Evolutionary conservation across 2,888 invertebrate species (phyloP).

Genomic region (Pristionchus mayeri): DNA sequence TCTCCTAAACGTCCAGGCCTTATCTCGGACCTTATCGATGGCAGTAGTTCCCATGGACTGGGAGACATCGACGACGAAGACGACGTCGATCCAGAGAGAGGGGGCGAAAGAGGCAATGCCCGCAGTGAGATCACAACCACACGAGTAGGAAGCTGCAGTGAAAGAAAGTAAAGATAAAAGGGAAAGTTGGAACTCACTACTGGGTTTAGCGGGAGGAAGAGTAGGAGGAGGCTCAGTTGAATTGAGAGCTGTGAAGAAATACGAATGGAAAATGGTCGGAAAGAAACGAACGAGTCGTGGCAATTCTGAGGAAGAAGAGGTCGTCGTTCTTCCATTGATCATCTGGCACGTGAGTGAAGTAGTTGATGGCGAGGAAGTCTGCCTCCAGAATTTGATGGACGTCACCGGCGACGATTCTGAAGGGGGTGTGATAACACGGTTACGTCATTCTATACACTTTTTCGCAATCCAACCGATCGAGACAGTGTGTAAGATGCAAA

Average conservation of each 20-base stretch:
- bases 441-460: too few species aligned
- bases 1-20: too few species aligned
- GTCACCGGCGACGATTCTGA: background rate
- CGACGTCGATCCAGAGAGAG: background rate
- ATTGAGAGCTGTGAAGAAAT: background rate
- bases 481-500: too few species aligned
- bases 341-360: background rate
- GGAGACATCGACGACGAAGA: background rate
- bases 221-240: background rate
- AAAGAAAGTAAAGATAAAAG: background rate
- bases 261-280: background rate
- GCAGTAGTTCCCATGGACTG: background rate
- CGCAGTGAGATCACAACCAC: background rate
- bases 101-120: background rate
- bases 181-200: too few species aligned
- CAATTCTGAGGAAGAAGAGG: constrained; percentile 8
- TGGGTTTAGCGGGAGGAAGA: background rate
- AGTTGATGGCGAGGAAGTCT: constrained; percentile 3
- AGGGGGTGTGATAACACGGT: too few species aligned
- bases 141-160: background rate
- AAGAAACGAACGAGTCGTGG: background rate
- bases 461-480: too few species aligned
- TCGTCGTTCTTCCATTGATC: constrained; percentile 21
- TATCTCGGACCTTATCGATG: background rate
- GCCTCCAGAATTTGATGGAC: background rate